phyloP scores from a whole-genome alignment of 1,140 invertebrate species.

The Steinernema feltiae region DNA sequence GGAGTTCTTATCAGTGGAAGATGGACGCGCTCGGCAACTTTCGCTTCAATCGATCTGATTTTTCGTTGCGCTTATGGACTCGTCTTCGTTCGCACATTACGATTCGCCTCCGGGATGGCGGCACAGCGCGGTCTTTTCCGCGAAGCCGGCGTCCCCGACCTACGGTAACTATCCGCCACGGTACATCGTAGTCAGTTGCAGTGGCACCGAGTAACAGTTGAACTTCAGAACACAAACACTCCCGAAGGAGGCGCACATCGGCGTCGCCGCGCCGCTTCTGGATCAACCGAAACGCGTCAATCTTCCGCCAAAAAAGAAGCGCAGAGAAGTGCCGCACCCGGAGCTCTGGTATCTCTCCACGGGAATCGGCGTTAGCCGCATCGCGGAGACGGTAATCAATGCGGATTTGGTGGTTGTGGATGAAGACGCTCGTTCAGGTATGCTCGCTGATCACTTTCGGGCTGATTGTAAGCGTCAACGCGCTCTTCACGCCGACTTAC shows the following conservation, averaged over 20 bases:
- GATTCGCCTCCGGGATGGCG: neutral
- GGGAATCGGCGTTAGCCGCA: neutral
- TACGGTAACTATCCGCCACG: no score
- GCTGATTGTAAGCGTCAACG: neutral
- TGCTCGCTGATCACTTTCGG: neutral
- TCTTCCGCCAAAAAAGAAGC: neutral
- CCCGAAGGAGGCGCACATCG: neutral
- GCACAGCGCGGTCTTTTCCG: neutral
- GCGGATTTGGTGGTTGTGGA: neutral
- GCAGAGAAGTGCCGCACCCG: neutral
- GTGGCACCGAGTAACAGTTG: no score
- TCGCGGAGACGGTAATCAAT: neutral
- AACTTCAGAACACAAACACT: neutral
- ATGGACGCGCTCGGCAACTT: neutral
- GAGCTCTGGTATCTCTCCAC: slow-evolving; percentile 7
- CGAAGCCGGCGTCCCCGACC: neutral
- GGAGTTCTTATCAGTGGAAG: neutral
- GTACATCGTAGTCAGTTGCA: no score
- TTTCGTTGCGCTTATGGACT: neutral
- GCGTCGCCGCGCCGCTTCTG: neutral
- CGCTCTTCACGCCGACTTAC: neutral
- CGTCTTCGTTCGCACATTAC: neutral
- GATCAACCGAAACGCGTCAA: neutral
- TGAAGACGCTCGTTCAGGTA: neutral
- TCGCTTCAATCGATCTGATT: neutral